Evolutionary conservation across 23 tunicate genomes (phyloP), one percentile per base, ranked within the genome.

Genomic region (Oikopleura dioica): DNA sequence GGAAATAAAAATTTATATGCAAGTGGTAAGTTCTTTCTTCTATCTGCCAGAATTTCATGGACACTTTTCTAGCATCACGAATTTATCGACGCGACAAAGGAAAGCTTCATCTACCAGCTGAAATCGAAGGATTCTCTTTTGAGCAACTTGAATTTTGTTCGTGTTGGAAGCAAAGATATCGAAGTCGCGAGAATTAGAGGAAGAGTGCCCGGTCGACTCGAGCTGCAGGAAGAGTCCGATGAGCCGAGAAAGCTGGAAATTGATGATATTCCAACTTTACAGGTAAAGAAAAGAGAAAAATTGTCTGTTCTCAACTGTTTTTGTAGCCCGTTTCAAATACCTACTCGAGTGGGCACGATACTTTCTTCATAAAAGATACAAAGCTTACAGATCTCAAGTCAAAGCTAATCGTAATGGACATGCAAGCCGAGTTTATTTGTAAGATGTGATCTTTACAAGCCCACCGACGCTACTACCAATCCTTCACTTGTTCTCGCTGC

Each of bases 401-500:
- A 80, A 78, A 82, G n/a, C 38, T 91, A 34, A 50, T 80, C 23
- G 80, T 80, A 38, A 83, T 84, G 78, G 97, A 91, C 32, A 79
- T 84, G 29, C 87, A 85, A 35, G 92, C 92, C 0, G 97, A 91
- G 51, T 91, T 91, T 63, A 85, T 82, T 36, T 87, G n/a, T n/a
- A n/a, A n/a, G n/a, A n/a, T n/a, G n/a, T n/a, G n/a, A n/a, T n/a
- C 79, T 79, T 37, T 91, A 79, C 63, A 30, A 37, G 0, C 97
- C 97, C 0, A 84, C 85, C 9, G 97, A 91, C 85, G 97, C 97
- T 1, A 91, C 97, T 26, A 91, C 97, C 29, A 91, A 91, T 37
- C 97, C 97, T 33, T 91, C 97, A 5, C 76, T 91, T 75, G 37
- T 91, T 37, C 67, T 91, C 37, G 97, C 97, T 37, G 97, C 92